Evolutionary conservation across 2,797 vertebrate genomes (phyloP), one percentile per base, ranked within the genome.

Genomic region (Rhyacichthys aspro): DNA sequence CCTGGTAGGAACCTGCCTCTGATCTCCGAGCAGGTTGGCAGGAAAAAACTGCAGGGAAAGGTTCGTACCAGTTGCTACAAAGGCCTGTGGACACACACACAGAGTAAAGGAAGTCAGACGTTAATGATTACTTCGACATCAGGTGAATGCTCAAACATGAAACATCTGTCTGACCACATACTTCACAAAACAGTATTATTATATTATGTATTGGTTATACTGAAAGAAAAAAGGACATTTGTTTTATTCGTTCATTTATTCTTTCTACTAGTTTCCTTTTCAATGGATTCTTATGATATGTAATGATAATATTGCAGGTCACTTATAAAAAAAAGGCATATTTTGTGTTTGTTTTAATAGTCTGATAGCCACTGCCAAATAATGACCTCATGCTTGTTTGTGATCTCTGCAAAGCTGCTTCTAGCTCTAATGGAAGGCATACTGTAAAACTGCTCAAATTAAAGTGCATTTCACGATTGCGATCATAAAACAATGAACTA

Each of bases 11-110:
- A 95, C 94, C 89, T 98, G 97, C 46, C 97, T 92, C 88, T 98
- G 96, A 72, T 98, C 97, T 70, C 96, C 96, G 59, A 97, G 97
- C 90, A 95, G 94, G 90, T 95, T 98, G 90, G 97, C 97, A 71
- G 97, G 96, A 90, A 99, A 98, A 93, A 99, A 99, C 96, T 99
- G 97, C 87, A 99, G 96, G 70, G 97, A 99, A 87, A 99, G 95
- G 94, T 99, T 99, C 93, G 97, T 98, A 89, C 97, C 97, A 82
- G 97, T 98, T 69, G 97, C 97, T 89, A 99, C 97, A 90, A 99
- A 99, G 91, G 97, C 97, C 97, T 99, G 95, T 83, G 92, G 90
- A 91, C 92, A 93, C 11, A 54, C 11, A 50, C n/a, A 49, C 34
- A 17, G 23, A 49, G 17, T 43, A 32, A 7, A 53, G 12, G 8